Base-by-base conservation (phyloP, 2,888 invertebrate species). In the Neocrepidodera transversa region DNA sequence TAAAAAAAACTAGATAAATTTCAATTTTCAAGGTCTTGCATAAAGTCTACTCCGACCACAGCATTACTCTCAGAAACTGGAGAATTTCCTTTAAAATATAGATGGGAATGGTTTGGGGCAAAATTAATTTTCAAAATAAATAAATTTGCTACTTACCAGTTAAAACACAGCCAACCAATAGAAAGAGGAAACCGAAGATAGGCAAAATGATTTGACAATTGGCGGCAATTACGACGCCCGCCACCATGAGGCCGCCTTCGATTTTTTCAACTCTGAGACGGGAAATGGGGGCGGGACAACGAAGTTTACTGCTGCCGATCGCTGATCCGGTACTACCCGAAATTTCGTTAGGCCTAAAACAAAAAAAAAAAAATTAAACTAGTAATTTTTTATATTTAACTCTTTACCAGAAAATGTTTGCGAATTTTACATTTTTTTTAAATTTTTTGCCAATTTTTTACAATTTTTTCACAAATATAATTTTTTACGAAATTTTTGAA, bases 151-250 rank as follows among this genome's bases (percentile, higher is more conserved):
- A 35, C 82, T 78, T 77, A 89, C 89, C 89, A 63, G 90, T 90
- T 61, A 90, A 84, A 55, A 91, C 89, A 74, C 87, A 86, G 73
- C 90, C 90, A 58, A 89, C 89, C 59, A 90, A 83, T 78, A 90
- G 84, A 76, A 90, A 91, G 59, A 91, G 82, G 76, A 88, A 87
- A 45, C 90, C 90, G 77, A 90, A 91, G 67, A 89, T 88, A 20
- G 90, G 90, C 65, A 91, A 82, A 62, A 89, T 87, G 67, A 90
- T 87, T 78, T 90, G 90, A 76, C 90, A 91, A 79, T 89, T 90
- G 66, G 89, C 89, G 30, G 89, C 89, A 38, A 90, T 86, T 13
- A 89, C 88, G 51, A 90, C 88, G 2, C 90, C 90, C 8, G 90
- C 89, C 38, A 90, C 89, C 77, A 89, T 87, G 58, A 91, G 82